A percentile compares a stretch with the other conserved stretches of the same genome.
These are phyloP conservation scores for Antheraea assamensis DNA, from an alignment of 2,888 invertebrate species.

Conservation along the genomic window DNA sequence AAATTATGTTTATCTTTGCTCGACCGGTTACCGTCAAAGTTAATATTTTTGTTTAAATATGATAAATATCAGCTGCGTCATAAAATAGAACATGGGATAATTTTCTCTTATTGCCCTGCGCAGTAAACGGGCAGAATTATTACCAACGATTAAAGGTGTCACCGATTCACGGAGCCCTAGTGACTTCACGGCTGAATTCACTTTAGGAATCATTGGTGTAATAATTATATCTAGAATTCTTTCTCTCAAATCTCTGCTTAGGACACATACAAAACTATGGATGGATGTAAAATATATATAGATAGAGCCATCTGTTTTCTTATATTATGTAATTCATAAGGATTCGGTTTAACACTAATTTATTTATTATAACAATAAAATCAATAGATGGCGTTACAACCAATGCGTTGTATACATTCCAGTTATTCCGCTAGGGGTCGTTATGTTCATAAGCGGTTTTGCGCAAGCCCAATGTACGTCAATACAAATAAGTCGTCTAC, in stretches of 20 bases:
- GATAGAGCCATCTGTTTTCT: constrained; percentile 26
- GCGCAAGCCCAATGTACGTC: constrained; percentile 72
- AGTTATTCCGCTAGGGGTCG: constrained; percentile 40
- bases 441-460: constrained; percentile 38
- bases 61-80: no score
- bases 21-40: no score
- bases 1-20: no score
- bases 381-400: constrained; percentile 42
- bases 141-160: no score
- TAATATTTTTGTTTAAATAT: no score
- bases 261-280: background rate
- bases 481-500: constrained; percentile 74
- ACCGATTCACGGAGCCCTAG: no score
- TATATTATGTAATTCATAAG: background rate
- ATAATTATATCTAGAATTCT: no score
- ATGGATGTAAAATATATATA: background rate
- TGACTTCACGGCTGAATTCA: background rate
- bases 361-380: background rate
- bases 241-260: no score
- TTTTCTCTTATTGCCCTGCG: no score
- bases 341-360: background rate
- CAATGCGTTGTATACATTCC: constrained; percentile 27
- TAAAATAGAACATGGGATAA: no score
- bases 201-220: background rate
- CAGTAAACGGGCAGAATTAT: no score